These are phyloP conservation scores for Erythrocercus mccallii DNA, from an alignment of 2,113 vertebrate species.

Conservation along the genomic window DNA sequence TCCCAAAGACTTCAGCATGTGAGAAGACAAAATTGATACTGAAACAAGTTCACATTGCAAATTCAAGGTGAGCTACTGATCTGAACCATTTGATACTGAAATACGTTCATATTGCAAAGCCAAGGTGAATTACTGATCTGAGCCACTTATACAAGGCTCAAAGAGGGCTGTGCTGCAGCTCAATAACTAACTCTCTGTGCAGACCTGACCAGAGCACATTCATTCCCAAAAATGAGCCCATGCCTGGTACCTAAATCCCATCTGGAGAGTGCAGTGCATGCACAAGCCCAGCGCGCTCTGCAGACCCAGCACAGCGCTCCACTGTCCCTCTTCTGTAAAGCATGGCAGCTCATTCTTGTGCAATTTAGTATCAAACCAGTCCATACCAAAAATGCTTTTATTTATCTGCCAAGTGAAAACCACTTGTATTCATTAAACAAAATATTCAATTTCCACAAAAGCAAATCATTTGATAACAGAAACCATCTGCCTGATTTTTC, in stretches of 20 bases:
- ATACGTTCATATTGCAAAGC: not conserved
- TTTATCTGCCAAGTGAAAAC: not conserved
- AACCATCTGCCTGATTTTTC: not conserved
- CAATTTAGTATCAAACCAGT: not conserved
- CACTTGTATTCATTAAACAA: not conserved
- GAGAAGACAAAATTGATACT: not conserved
- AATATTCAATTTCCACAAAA: not conserved
- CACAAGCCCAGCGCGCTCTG: not conserved
- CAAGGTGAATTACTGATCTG: not conserved
- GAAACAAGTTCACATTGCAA: not conserved
- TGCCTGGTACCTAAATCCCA: too few relatives aligned
- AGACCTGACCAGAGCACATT: not conserved
- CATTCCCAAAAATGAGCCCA: fast-evolving
- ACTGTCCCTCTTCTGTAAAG: not conserved
- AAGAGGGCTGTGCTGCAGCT: not conserved
- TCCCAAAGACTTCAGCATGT: not conserved
- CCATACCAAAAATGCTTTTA: not conserved
- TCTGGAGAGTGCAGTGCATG: fast-evolving
- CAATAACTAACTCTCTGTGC: fast-evolving
- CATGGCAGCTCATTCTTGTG: fast-evolving
- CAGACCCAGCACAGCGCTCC: not conserved
- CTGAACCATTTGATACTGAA: not conserved
- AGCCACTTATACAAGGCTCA: not conserved
- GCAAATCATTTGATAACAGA: not conserved
- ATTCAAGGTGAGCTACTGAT: not conserved